Evolutionary conservation across 2,797 vertebrate species (phyloP).

Genomic region (Pitangus sulphuratus): DNA sequence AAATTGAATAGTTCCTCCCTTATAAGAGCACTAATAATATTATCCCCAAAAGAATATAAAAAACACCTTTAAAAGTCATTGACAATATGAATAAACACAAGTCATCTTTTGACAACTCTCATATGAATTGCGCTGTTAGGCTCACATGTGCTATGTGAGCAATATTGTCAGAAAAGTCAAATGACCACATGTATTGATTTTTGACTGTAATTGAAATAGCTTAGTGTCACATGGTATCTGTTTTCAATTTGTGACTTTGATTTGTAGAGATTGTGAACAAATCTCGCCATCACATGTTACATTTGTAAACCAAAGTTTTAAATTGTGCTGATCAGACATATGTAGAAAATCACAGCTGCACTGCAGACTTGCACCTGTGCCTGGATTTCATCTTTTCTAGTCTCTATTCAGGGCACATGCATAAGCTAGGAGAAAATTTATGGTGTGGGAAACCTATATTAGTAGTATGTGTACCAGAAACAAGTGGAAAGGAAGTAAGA

Average conservation of each 20-base stretch:
- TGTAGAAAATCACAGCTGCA: conserved; percentile 41
- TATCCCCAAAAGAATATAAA: neutral
- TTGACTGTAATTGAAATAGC: conserved; percentile 16
- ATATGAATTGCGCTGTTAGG: neutral
- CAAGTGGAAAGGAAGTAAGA: neutral
- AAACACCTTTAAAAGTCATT: neutral
- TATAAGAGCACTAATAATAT: neutral
- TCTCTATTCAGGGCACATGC: neutral
- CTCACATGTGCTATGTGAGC: neutral
- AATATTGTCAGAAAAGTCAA: conserved; percentile 1
- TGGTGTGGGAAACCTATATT: neutral
- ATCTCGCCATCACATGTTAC: conserved; percentile 28
- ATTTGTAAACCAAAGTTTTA: conserved; percentile 53
- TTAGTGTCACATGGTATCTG: conserved; percentile 26
- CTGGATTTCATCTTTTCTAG: conserved; percentile 26
- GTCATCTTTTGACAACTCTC: neutral
- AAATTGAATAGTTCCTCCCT: neutral
- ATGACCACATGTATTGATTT: conserved; percentile 32
- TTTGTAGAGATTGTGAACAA: conserved; percentile 56
- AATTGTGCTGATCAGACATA: conserved; percentile 29
- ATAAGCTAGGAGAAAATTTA: neutral
- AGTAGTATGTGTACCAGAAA: neutral
- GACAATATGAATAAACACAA: neutral
- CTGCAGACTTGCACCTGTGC: conserved; percentile 44
- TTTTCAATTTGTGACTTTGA: conserved; percentile 57